Conservation (phyloP, 2,888 invertebrate species). For the Amblyjoppa proteus region DNA sequence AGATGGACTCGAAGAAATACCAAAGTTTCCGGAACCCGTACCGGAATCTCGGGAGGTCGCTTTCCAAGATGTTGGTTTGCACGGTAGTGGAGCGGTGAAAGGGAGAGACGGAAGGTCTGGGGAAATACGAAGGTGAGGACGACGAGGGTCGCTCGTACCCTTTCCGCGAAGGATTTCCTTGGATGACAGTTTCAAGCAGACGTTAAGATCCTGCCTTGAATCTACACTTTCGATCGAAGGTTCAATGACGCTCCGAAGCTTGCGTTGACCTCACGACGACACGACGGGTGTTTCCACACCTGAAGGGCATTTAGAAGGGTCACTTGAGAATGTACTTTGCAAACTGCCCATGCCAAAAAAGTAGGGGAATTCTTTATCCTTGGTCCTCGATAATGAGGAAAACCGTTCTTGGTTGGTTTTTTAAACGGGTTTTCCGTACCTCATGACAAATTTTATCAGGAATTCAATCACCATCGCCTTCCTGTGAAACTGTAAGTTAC, state of each 20-base stretch:
- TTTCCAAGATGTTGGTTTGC: constrained; percentile 30
- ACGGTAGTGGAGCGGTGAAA: constrained; percentile 8
- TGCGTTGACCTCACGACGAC: background rate
- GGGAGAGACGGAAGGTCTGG: constrained; percentile 9
- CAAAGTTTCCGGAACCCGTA: constrained; percentile 50
- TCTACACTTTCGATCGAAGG: background rate
- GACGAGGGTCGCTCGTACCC: constrained; percentile 35
- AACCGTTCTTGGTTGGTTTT: too few species aligned
- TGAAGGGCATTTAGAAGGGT: background rate
- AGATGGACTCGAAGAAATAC: constrained; percentile 55
- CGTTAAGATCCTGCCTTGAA: background rate
- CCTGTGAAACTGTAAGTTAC: background rate
- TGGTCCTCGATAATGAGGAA: too few species aligned
- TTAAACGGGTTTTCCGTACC: background rate
- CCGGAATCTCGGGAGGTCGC: constrained; percentile 49
- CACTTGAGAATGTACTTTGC: background rate
- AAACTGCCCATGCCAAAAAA: background rate
- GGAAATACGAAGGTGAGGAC: constrained; percentile 19
- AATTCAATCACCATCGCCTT: background rate
- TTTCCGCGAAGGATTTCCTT: background rate
- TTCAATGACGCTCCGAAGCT: background rate
- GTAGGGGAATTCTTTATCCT: background rate
- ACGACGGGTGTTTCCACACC: background rate
- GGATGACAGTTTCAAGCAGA: constrained; percentile 2
- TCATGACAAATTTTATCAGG: background rate